Evolutionary conservation across 23 tunicate species (phyloP).

Genomic region (Trididemnum clinides): DNA sequence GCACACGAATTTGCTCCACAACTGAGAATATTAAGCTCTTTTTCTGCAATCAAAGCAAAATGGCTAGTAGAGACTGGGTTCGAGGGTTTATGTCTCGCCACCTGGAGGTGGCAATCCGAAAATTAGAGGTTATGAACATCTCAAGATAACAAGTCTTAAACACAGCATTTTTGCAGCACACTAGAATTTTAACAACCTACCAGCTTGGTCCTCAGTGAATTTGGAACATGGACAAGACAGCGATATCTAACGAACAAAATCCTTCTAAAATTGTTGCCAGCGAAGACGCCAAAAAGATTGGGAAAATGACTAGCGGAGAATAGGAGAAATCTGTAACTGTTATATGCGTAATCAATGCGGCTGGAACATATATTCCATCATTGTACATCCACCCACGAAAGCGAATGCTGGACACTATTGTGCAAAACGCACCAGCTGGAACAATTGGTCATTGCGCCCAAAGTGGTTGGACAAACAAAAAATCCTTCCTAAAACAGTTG

Average conservation of each 20-base stretch:
- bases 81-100: not conserved
- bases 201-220: not conserved
- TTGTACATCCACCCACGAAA: not conserved
- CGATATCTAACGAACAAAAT: constrained; percentile 2
- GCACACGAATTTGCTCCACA: constrained; percentile 3
- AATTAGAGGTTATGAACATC: not conserved
- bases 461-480: constrained; percentile 12
- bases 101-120: constrained; percentile 1
- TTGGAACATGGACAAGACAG: constrained; percentile 9
- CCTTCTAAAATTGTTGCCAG: not conserved
- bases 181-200: not conserved
- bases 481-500: not conserved
- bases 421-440: constrained; percentile 16
- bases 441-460: constrained; percentile 1
- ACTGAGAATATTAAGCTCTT: not conserved
- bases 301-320: constrained; percentile 17
- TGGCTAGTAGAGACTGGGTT: constrained; percentile 24
- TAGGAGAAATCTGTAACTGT: constrained; percentile 2
- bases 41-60: constrained; percentile 3
- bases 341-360: constrained; percentile 1
- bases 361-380: constrained; percentile 4
- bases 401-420: not conserved
- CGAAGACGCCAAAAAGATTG: not conserved
- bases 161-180: not conserved
- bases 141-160: not conserved